Base-by-base conservation (phyloP, 2,888 invertebrate species). In the Cephus pulcher region DNA sequence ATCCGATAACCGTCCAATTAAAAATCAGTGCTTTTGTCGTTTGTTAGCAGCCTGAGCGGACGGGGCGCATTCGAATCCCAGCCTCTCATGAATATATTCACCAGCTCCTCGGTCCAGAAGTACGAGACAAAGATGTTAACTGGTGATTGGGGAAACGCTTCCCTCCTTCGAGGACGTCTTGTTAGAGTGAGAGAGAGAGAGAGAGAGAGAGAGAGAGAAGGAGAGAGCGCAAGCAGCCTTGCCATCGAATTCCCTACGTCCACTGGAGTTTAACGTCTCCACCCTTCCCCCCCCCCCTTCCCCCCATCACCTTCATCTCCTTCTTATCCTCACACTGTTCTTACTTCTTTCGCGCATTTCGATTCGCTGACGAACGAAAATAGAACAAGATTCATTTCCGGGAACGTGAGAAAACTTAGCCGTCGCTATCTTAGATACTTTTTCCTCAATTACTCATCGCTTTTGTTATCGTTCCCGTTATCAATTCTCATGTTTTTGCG, bases 111-210 rank as follows among this genome's bases (percentile, higher is more conserved):
- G 80, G 83, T 80, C 83, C 83, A 83, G 83, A 84, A 86, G 86
- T 85, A 88, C 86, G 86, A 87, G 86, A 89, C 89, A 87, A 89
- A 89, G 89, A 89, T 89, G 89, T 89, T 89, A 88, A 89, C 88
- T 85, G 86, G 85, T 88, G 89, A 89, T 87, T 88, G 87, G 87
- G 88, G 88, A 88, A 89, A 89, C 87, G 87, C 84, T 89, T 89
- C 89, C 85, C 88, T 85, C 84, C 86, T 86, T 87, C 88, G 86
- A 87, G 86, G 88, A 86, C 86, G 86, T 87, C 88, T 89, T 88
- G 88, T 89, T 89, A 89, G 87, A 85, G 85, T 40, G 68, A 30
- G 79, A 40, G 75, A 77, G 70, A 69, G 71, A 32, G 34, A 6
- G 34, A 34, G 9, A 34, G 34, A 34, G 34, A 34, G 34, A 6